Percentiles rank a stretch among this genome's conserved stretches.
Evolutionary conservation across 2,113 vertebrate genomes (phyloP).

Genomic region (Podiceps cristatus): DNA sequence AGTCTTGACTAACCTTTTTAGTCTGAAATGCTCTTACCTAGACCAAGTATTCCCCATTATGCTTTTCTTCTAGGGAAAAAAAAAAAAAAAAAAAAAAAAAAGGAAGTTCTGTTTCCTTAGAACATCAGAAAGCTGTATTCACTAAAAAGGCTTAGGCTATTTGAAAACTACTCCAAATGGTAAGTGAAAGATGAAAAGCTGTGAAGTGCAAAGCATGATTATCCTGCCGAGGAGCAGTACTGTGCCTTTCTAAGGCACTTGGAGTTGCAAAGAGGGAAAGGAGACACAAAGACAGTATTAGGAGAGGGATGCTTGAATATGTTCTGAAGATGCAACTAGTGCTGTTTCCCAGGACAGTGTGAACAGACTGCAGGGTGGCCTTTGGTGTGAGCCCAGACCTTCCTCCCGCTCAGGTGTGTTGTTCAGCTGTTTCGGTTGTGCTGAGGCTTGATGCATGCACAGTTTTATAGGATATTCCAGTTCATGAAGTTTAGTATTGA

Average conservation of each 20-base stretch:
- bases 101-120: not conserved
- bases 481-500: accelerated
- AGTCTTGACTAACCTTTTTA: not conserved
- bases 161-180: not conserved
- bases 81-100: not conserved
- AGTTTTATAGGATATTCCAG: not conserved
- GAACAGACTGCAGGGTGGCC: not conserved
- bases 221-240: not conserved
- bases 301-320: not conserved
- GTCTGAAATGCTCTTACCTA: not conserved
- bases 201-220: not conserved
- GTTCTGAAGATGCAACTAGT: not conserved
- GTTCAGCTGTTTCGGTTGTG: not conserved
- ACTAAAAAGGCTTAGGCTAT: not conserved
- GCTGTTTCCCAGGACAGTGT: not conserved
- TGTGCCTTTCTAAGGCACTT: not conserved
- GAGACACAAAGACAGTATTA: not conserved
- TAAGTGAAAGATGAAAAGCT: constrained; percentile 10
- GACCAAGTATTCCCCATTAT: not conserved
- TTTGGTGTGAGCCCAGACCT: not conserved
- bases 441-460: not conserved
- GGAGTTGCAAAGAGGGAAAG: not conserved
- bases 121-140: not conserved
- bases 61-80: not conserved
- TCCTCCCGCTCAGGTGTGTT: not conserved